Evolutionary conservation across 2,797 vertebrate genomes (phyloP), one percentile per base, ranked within the genome.

Genomic region (Pachyuromys duprasi): DNA sequence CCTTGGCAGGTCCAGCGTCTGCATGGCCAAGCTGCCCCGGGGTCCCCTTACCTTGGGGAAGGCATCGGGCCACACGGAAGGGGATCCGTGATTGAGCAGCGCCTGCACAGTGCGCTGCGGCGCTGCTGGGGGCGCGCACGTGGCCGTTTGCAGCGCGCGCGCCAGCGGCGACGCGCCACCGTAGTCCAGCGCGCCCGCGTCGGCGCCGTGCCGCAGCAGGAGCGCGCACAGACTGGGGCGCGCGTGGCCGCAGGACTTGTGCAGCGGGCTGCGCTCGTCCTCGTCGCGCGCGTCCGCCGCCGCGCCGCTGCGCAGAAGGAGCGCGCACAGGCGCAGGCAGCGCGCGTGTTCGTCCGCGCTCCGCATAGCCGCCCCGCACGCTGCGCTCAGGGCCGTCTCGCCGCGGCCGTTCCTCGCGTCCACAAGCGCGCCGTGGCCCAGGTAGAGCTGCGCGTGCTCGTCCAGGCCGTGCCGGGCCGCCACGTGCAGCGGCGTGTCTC

Each of bases 71-170:
- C 98, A 98, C 74, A 99, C 97, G 31, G 96, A 98, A 14, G 97
- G 98, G 60, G 99, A 98, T 31, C 99, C 98, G 0, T 98, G 98
- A 97, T 98, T 99, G 94, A 99, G 98, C 90, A 99, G 98, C 24
- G 97, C 98, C 95, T 98, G 98, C 67, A 98, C 76, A 0, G 97
- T 84, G 55, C 79, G 62, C 57, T 98, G 98, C 0, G 98, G 98
- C 7, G 6, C 91, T 90, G 91, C 95, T 0, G 97, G 90, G 57
- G 60, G 14, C 45, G 60, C 97, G 89, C 98, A 67, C 63, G 97
- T 65, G 0, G 98, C 97, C 0, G n/a, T 88, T 87, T 97, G 98
- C 65, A 99, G 98, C 0, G n/a, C 97, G 7, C 97, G 98, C 22
- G 98, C 98, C 79, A 99, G 96, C 0, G 98, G 99, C 15, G 98